Conservation (phyloP, 2,888 invertebrate species). For the Drosophila formosana region DNA sequence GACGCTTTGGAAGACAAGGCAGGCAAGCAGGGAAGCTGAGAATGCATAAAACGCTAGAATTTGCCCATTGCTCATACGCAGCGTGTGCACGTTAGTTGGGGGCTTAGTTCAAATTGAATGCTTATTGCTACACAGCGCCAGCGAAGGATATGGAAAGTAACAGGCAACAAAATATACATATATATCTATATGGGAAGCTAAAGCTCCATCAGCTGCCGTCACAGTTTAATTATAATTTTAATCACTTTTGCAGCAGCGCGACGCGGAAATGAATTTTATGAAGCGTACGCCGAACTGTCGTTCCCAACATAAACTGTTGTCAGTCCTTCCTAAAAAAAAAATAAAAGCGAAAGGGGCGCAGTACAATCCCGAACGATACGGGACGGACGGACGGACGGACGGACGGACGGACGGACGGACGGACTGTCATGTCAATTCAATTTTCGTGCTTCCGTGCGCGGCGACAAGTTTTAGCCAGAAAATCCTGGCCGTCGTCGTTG, state of each 20-base stretch:
- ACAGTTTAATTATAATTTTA: slow-evolving; percentile 81
- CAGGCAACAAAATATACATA: background rate
- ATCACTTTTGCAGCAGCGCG: slow-evolving; percentile 77
- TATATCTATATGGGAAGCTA: slow-evolving; percentile 28
- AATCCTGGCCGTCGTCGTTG: slow-evolving; percentile 13
- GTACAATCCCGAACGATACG: slow-evolving; percentile 6
- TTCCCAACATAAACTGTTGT: slow-evolving; percentile 80
- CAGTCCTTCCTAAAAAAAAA: slow-evolving; percentile 47
- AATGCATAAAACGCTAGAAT: slow-evolving; percentile 70
- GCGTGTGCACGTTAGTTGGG: slow-evolving; percentile 61
- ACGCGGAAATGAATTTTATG: slow-evolving; percentile 80
- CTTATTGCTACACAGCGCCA: slow-evolving; percentile 42
- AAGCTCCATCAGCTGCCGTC: slow-evolving; percentile 59
- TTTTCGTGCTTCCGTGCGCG: slow-evolving; percentile 81
- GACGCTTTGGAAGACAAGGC: slow-evolving; percentile 2
- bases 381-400: background rate
- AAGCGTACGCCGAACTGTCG: slow-evolving; percentile 79
- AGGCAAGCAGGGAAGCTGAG: slow-evolving; percentile 44
- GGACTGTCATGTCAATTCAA: slow-evolving; percentile 81
- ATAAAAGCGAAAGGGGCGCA: background rate
- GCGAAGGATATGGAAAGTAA: background rate
- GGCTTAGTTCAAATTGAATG: slow-evolving; percentile 76
- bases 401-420: slow-evolving; percentile 41
- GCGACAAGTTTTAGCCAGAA: slow-evolving; percentile 78
- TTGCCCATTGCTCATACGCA: slow-evolving; percentile 75